A percentile compares a stretch with the other conserved stretches of the same genome.
These are phyloP conservation scores for Clarias magur DNA, from an alignment of 2,113 vertebrate genomes.

Conservation along the genomic window DNA sequence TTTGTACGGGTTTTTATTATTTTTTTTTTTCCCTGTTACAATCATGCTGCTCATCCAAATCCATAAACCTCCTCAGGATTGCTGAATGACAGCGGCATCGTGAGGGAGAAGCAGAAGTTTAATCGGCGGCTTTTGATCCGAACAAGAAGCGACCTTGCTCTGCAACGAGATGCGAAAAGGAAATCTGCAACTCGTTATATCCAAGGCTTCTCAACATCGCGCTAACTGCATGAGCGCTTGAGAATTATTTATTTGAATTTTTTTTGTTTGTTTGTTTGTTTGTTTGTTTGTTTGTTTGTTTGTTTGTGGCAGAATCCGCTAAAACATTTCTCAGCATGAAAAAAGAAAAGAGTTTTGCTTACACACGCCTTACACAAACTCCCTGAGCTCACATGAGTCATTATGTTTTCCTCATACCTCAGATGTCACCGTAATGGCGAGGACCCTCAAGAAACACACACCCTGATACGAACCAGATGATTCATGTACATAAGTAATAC, in stretches of 20 bases:
- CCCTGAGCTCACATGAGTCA: conserved; percentile 3
- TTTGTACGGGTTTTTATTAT: background rate
- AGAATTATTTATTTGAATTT: background rate
- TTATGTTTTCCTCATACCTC: conserved; percentile 38
- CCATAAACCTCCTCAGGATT: background rate
- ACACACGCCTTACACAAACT: background rate
- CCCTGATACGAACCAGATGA: background rate
- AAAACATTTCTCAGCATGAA: background rate
- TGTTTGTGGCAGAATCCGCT: background rate
- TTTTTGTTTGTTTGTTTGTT: no score
- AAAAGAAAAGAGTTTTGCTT: background rate
- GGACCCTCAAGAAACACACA: no score
- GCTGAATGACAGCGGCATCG: background rate
- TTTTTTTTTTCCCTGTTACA: background rate
- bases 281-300: no score
- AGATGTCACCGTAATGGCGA: conserved; percentile 14
- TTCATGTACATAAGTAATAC: background rate
- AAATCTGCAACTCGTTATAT: conserved; percentile 7
- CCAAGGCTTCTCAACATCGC: conserved; percentile 7
- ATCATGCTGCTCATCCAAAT: background rate
- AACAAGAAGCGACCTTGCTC: conserved; percentile 38
- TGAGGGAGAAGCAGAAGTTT: conserved; percentile 5
- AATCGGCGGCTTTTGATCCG: conserved; percentile 7
- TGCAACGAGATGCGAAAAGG: conserved; percentile 14
- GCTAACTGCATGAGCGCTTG: background rate